A percentile compares a stretch with the other conserved stretches of the same genome.
phyloP scores from a whole-genome alignment of 2,888 invertebrate species.

The Teinopalpus imperialis region DNA sequence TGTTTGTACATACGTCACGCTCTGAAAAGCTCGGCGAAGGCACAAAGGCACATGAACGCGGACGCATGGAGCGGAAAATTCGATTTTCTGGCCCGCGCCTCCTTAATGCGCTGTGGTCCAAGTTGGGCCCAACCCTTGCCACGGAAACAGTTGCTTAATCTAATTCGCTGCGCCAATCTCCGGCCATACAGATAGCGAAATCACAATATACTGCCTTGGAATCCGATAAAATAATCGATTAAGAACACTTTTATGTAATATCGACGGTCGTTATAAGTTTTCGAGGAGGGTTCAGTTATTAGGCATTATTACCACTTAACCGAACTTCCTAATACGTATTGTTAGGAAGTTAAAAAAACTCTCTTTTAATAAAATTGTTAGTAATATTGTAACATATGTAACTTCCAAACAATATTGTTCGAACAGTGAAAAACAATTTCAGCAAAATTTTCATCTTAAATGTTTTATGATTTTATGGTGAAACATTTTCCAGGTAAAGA shows the following conservation, averaged over 20 bases:
- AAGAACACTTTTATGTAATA: slow-evolving; percentile 1
- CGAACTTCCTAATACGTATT: no score
- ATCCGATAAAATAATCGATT: slow-evolving; percentile 44
- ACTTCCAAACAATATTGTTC: no score
- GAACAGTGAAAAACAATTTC: no score
- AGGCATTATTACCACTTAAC: no score
- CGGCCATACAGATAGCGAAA: slow-evolving; percentile 61
- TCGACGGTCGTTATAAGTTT: no score
- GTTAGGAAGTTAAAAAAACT: no score
- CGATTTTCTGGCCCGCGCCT: slow-evolving; percentile 73
- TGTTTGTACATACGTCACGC: slow-evolving; percentile 59
- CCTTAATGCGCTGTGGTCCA: slow-evolving; percentile 48
- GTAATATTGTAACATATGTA: no score
- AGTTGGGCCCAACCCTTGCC: slow-evolving; percentile 68
- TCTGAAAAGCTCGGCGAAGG: slow-evolving; percentile 57
- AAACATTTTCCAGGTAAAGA: no score
- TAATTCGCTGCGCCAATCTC: slow-evolving; percentile 71
- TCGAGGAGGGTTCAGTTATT: no score
- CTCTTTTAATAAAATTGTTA: no score
- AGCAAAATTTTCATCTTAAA: no score
- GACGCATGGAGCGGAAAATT: slow-evolving; percentile 64
- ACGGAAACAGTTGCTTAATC: slow-evolving; percentile 64
- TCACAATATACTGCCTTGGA: slow-evolving; percentile 57
- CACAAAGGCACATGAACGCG: slow-evolving; percentile 41
- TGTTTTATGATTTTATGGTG: no score